phyloP scores from a whole-genome alignment of 1,140 invertebrate species.

The Sitophilus oryzae region DNA sequence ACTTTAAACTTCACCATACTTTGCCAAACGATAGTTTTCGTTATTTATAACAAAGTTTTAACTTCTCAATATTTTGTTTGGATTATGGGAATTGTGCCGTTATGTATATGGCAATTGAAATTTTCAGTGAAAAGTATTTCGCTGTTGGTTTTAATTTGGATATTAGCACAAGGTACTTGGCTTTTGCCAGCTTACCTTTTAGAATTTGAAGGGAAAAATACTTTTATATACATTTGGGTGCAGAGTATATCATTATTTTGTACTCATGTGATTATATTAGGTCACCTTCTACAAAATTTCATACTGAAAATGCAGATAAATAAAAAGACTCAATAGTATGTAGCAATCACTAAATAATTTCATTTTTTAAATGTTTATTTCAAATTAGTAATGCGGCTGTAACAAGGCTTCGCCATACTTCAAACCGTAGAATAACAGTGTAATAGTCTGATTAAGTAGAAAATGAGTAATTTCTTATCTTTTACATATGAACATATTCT shows the following conservation, averaged over 20 bases:
- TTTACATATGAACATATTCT: no score
- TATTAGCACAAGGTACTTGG: slow-evolving; percentile 77
- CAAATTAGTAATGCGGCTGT: no score
- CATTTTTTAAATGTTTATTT: no score
- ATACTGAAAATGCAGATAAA: slow-evolving; percentile 9
- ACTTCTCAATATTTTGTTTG: slow-evolving; percentile 98
- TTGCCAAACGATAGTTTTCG: slow-evolving; percentile 78
- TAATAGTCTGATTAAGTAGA: no score
- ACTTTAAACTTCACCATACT: slow-evolving; percentile 83
- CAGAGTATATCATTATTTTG: slow-evolving; percentile 71
- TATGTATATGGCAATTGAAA: slow-evolving; percentile 63
- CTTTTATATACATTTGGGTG: slow-evolving; percentile 75
- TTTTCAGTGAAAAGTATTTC: slow-evolving; percentile 49
- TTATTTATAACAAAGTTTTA: slow-evolving; percentile 92
- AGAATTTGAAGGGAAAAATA: slow-evolving; percentile 82
- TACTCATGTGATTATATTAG: slow-evolving; percentile 68
- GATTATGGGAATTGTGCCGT: slow-evolving; percentile 84
- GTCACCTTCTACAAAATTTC: slow-evolving; percentile 54
- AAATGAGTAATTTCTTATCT: no score
- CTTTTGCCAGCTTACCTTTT: slow-evolving; percentile 84
- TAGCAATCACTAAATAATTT: no score
- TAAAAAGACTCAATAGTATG: background rate
- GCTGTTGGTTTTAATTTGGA: slow-evolving; percentile 59
- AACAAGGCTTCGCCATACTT: no score
- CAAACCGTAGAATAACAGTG: no score